Evolutionary conservation across 2,113 vertebrate genomes (phyloP), one percentile per base, ranked within the genome.

Genomic region (Theropithecus gelada): DNA sequence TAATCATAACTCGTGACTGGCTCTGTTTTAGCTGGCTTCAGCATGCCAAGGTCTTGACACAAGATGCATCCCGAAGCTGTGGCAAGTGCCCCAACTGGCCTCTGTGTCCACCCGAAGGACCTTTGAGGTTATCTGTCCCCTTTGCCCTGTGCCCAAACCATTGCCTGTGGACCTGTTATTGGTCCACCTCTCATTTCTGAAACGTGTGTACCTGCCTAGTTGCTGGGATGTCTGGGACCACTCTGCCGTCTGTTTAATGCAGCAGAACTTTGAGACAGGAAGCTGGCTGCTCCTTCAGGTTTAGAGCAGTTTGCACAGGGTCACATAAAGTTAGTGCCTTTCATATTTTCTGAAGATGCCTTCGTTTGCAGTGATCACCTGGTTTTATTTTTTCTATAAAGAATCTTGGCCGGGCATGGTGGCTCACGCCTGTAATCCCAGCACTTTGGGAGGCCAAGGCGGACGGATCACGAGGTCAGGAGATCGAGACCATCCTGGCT

Each of bases 311-410:
- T 57, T 12, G 20, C 73, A 57, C 13, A 45, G 59, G 38, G 9
- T 40, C 25, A 11, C 10, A 17, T 3, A 8, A 23, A 40, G 12
- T 5, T 35, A 18, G 61, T n/a, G 27, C 68, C 22, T 64, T 50
- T 66, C 22, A 2, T 17, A 5, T 48, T 93, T 84, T 43, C 75
- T 64, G 50, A 94, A 30, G 35, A 38, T 84, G 68, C 27, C 79
- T 64, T 85, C 80, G 38, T 84, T 84, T 80, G 70, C 75, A 83
- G 27, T 59, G 78, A 57, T 72, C n/a, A 72, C n/a, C 48, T 50
- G 32, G 17, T 38, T 40, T 66, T 59, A 52, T 23, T 82, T 88
- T 55, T 66, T 61, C 73, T 79, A 81, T 78, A 32, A 93, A 78
- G 38, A 85, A 55, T 13, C 45, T 35, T 38, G 48, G 48, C 48